These are phyloP conservation scores for Pelosia muscerda DNA, from an alignment of 2,888 invertebrate species.

Conservation along the genomic window DNA sequence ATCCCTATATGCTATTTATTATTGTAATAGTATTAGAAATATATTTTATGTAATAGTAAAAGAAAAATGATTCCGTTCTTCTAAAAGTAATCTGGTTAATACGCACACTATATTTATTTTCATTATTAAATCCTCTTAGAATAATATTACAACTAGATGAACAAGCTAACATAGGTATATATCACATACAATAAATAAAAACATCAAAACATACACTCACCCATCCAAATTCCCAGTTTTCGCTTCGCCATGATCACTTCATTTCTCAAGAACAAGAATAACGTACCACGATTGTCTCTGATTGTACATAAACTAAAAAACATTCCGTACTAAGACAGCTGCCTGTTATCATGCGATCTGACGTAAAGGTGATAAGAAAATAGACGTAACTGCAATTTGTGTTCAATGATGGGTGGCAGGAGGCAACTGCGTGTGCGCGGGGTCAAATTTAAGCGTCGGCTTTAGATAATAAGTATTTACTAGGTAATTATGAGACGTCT, in stretches of 20 bases:
- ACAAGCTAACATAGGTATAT: no score
- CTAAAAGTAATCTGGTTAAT: no score
- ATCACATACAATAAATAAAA: slow-evolving; percentile 10
- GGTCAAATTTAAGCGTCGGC: slow-evolving; percentile 17
- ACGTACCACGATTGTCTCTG: slow-evolving; percentile 58
- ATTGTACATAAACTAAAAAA: slow-evolving; percentile 64
- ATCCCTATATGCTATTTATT: no score
- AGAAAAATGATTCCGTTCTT: no score
- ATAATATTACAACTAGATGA: no score
- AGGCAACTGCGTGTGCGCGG: slow-evolving; percentile 17
- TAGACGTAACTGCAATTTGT: slow-evolving; percentile 32
- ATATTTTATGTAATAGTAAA: no score
- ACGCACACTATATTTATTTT: no score
- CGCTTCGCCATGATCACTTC: slow-evolving; percentile 65
- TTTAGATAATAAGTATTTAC: slow-evolving; percentile 23
- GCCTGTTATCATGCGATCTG: slow-evolving; percentile 51
- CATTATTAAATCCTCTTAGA: no score
- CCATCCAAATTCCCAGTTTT: slow-evolving; percentile 55
- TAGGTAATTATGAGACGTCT: slow-evolving; percentile 4
- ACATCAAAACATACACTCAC: slow-evolving; percentile 61
- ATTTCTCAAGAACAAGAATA: slow-evolving; percentile 61
- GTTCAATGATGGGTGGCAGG: slow-evolving; percentile 37
- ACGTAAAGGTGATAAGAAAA: slow-evolving; percentile 50
- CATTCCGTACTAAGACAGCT: slow-evolving; percentile 31
- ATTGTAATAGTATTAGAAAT: no score